Percentiles rank a stretch among this genome's conserved stretches.
Evolutionary conservation across 2,888 invertebrate genomes (phyloP).

Genomic region (Dysmachus trigonus): DNA sequence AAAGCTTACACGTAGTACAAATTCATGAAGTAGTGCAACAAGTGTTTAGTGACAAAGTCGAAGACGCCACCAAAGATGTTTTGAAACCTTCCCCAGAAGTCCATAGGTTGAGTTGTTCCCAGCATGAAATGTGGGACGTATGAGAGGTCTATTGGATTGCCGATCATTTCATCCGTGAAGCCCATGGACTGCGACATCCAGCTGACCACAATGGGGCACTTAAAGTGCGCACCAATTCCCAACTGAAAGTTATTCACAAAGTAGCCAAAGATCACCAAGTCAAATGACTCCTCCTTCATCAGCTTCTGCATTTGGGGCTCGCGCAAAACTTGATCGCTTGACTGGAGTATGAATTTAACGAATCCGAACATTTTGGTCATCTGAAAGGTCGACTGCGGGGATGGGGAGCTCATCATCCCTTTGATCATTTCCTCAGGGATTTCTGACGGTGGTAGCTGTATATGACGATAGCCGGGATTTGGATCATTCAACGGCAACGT

Average conservation of each 20-base stretch:
- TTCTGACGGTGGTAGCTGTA: background rate
- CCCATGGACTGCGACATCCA: constrained; percentile 55
- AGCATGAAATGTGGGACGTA: constrained; percentile 54
- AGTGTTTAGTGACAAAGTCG: constrained; percentile 48
- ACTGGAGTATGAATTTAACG: background rate
- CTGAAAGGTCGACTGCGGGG: background rate
- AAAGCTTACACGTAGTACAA: constrained; percentile 21
- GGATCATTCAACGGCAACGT: constrained; percentile 50
- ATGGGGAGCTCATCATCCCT: no score
- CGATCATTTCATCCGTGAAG: constrained; percentile 55
- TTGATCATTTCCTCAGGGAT: background rate
- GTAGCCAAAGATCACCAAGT: constrained; percentile 58
- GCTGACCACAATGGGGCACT: constrained; percentile 56
- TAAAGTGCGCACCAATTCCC: constrained; percentile 59
- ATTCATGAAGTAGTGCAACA: background rate
- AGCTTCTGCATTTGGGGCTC: constrained; percentile 52
- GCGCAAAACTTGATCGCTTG: constrained; percentile 43
- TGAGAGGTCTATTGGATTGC: constrained; percentile 55
- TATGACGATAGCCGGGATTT: background rate
- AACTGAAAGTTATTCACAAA: constrained; percentile 58
- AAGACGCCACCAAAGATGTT: constrained; percentile 55
- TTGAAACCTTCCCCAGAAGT: constrained; percentile 52
- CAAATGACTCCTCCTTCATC: constrained; percentile 54
- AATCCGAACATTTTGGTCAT: background rate
- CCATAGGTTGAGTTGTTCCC: constrained; percentile 48